Conservation (phyloP, 2,888 invertebrate genomes). For the Kuschelorhynchus macadamiae region DNA sequence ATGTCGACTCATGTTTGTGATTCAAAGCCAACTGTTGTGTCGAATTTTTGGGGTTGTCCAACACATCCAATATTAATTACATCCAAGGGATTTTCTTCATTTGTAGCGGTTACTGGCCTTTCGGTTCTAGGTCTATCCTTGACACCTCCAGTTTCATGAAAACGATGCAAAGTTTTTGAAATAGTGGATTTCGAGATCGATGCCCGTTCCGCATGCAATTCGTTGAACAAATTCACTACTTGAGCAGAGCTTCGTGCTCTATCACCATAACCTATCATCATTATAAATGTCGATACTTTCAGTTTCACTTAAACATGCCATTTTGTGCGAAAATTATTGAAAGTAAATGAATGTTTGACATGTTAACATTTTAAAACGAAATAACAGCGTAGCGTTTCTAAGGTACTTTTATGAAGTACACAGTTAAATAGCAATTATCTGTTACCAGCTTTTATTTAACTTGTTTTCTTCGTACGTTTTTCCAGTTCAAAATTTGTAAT, state of each 20-base stretch:
- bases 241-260: not conserved
- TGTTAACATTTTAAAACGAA: no score
- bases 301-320: no score
- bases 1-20: constrained; percentile 9
- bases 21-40: constrained; percentile 9
- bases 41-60: constrained; percentile 9
- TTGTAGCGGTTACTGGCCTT: constrained; percentile 7
- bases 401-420: no score
- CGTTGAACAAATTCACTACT: constrained; percentile 6
- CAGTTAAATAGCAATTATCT: no score
- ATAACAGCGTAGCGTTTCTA: no score
- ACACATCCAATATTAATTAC: constrained; percentile 10
- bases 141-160: constrained; percentile 14
- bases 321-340: constrained; percentile 7
- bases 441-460: no score
- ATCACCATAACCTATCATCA: not conserved
- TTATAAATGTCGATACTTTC: not conserved
- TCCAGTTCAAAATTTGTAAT: no score
- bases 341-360: no score
- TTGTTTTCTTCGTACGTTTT: no score
- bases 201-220: constrained; percentile 10
- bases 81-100: constrained; percentile 6
- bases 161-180: constrained; percentile 10
- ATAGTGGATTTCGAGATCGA: constrained; percentile 10
- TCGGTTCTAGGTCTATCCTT: constrained; percentile 10